A percentile compares a stretch with the other conserved stretches of the same genome.
These are phyloP conservation scores for Calliphora vomitoria DNA, from an alignment of 2,888 invertebrate genomes.

Conservation along the genomic window DNA sequence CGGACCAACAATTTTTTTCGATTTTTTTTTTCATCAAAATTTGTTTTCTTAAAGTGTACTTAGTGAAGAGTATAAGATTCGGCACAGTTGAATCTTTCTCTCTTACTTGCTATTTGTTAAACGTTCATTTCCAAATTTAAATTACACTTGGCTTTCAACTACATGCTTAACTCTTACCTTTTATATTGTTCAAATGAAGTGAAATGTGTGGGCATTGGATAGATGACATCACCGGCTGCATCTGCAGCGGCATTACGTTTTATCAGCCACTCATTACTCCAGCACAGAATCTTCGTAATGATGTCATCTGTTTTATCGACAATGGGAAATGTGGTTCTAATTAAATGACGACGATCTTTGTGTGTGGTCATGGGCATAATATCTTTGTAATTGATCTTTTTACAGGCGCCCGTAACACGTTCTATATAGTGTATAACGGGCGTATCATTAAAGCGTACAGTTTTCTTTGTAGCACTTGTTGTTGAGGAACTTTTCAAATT, in stretches of 20 bases:
- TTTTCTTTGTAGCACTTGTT: constrained; percentile 69
- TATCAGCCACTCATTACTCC: constrained; percentile 89
- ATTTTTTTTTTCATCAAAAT: too few species aligned
- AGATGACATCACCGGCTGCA: constrained; percentile 85
- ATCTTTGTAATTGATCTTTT: constrained; percentile 77
- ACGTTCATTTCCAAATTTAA: too few species aligned
- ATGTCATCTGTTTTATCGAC: constrained; percentile 84
- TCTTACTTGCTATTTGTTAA: too few species aligned
- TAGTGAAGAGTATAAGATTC: too few species aligned
- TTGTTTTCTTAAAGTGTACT: too few species aligned
- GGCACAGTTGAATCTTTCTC: too few species aligned
- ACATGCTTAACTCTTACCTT: constrained; percentile 81
- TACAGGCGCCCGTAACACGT: constrained; percentile 72
- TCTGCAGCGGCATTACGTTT: constrained; percentile 86
- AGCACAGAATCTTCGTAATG: constrained; percentile 86
- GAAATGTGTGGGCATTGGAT: constrained; percentile 86
- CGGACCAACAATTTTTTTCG: too few species aligned
- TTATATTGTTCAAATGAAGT: constrained; percentile 87
- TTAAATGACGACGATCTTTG: constrained; percentile 76
- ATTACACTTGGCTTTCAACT: too few species aligned
- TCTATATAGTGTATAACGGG: constrained; percentile 78
- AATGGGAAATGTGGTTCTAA: constrained; percentile 71
- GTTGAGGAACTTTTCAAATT: not conserved
- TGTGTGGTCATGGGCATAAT: constrained; percentile 75
- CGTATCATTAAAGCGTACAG: constrained; percentile 79